These are phyloP conservation scores for Acrocera orbiculus DNA, from an alignment of 2,888 invertebrate species.

Conservation along the genomic window DNA sequence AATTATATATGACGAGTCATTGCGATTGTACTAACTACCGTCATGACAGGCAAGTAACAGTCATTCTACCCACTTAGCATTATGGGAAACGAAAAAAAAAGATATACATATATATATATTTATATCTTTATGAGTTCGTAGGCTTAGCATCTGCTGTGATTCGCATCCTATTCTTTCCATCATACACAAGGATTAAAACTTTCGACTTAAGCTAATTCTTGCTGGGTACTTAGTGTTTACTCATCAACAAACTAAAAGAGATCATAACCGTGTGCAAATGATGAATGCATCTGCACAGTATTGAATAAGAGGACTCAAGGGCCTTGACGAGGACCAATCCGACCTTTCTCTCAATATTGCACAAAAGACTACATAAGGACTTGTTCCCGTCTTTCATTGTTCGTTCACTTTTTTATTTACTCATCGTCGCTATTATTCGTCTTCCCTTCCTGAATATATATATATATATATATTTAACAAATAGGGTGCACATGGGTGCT, in stretches of 20 bases:
- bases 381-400: conserved; percentile 8
- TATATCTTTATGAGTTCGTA: conserved; percentile 3
- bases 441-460: conserved; percentile 1
- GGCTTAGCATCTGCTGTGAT: conserved; percentile 5
- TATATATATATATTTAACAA: neutral
- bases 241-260: conserved; percentile 3
- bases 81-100: neutral
- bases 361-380: conserved; percentile 8
- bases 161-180: neutral
- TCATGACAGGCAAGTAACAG: neutral
- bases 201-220: conserved; percentile 6
- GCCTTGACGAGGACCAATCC: conserved; percentile 2
- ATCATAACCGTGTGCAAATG: neutral
- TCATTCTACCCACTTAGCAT: conserved; percentile 1
- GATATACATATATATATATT: too few relatives aligned
- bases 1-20: too few relatives aligned
- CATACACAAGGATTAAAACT: conserved; percentile 5
- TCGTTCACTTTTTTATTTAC: conserved; percentile 5
- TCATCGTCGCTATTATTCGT: conserved; percentile 6
- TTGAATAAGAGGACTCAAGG: conserved; percentile 4
- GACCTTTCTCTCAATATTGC: neutral
- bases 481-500: conserved; percentile 11
- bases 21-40: too few relatives aligned
- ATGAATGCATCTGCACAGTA: conserved; percentile 6
- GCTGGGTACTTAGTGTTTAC: conserved; percentile 5